Evolutionary conservation across 2,888 invertebrate species (phyloP).

Genomic region (Dyspetes luteomarginatus): DNA sequence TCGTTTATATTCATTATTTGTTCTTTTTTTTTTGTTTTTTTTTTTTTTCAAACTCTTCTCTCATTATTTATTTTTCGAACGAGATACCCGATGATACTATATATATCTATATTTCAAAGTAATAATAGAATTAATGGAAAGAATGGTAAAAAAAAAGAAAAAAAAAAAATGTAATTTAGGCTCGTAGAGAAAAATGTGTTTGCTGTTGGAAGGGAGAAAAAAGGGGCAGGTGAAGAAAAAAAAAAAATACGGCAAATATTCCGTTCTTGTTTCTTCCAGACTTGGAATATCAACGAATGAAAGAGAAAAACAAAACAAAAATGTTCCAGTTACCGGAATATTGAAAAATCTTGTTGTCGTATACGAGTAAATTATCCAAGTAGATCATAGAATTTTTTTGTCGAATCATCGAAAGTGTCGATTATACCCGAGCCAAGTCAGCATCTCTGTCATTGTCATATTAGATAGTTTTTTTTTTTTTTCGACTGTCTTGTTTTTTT

Average conservation of each 20-base stretch:
- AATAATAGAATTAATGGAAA: constrained; percentile 53
- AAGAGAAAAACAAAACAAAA: constrained; percentile 39
- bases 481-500: constrained; percentile 32
- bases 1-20: constrained; percentile 26
- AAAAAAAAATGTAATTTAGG: constrained; percentile 37
- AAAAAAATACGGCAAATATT: constrained; percentile 37
- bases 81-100: constrained; percentile 50
- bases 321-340: constrained; percentile 56
- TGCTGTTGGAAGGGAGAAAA: constrained; percentile 27
- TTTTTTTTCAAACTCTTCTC: constrained; percentile 19
- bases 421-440: constrained; percentile 60
- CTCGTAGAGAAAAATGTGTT: constrained; percentile 48
- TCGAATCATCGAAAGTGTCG: constrained; percentile 60
- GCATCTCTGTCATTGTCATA: constrained; percentile 50
- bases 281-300: constrained; percentile 57
- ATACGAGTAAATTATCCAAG: constrained; percentile 39
- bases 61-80: constrained; percentile 60
- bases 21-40: constrained; percentile 20
- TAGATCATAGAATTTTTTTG: constrained; percentile 49
- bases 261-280: constrained; percentile 39
- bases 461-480: constrained; percentile 16
- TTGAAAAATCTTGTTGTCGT: constrained; percentile 58
- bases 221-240: constrained; percentile 24
- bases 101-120: constrained; percentile 42
- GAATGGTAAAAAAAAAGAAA: constrained; percentile 1